phyloP scores from a whole-genome alignment of 2,797 vertebrate species.

The Knipowitschia caucasica region DNA sequence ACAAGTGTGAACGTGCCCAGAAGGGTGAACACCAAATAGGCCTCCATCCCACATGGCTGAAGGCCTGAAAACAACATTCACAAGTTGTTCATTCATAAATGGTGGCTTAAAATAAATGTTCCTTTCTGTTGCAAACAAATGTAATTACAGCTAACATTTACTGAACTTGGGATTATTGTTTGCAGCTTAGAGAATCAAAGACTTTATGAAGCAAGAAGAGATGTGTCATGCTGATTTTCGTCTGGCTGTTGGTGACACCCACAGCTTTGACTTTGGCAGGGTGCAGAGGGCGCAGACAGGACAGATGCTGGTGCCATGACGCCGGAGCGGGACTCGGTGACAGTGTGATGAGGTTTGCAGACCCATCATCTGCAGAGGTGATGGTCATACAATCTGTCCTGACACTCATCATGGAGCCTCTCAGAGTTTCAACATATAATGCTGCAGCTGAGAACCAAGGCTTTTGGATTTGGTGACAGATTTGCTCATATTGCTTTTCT shows the following conservation, averaged over 20 bases:
- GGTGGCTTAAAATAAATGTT: too few species aligned
- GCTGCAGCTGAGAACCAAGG: constrained; percentile 38
- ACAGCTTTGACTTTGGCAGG: constrained; percentile 24
- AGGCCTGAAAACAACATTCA: too few species aligned
- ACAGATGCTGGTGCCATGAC: constrained; percentile 49
- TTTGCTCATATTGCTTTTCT: constrained; percentile 33
- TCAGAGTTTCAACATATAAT: constrained; percentile 33
- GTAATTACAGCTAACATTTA: too few species aligned
- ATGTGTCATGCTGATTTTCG: too few species aligned
- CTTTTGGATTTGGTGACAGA: constrained; percentile 50
- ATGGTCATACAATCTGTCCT: constrained; percentile 44
- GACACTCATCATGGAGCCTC: constrained; percentile 27
- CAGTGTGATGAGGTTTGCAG: constrained; percentile 49
- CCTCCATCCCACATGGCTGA: too few species aligned
- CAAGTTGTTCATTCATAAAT: too few species aligned
- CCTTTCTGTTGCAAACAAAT: too few species aligned
- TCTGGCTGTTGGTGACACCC: constrained; percentile 8
- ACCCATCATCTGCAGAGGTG: constrained; percentile 50
- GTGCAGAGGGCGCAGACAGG: constrained; percentile 36
- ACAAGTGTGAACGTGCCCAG: too few species aligned
- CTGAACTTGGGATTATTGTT: too few species aligned
- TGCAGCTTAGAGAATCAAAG: too few species aligned
- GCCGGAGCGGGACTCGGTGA: constrained; percentile 25
- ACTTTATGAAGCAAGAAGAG: too few species aligned
- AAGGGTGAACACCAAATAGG: too few species aligned